Evolutionary conservation across 2,113 vertebrate genomes (phyloP), one percentile per base, ranked within the genome.

Genomic region (Plectropomus leopardus): DNA sequence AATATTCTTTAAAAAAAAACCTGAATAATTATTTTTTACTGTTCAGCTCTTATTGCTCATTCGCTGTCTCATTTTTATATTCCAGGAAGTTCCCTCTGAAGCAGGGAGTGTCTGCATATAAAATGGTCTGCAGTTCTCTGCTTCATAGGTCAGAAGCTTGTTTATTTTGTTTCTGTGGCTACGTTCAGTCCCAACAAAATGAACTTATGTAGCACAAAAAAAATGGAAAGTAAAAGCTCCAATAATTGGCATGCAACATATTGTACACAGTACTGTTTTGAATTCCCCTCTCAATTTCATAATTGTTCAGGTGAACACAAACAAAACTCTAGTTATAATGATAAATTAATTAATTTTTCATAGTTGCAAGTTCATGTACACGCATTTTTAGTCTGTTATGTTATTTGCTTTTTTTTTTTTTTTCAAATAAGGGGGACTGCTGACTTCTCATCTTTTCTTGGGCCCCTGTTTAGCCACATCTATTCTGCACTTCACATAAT

Each of bases 91-190:
- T 99, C 96, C 97, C 97, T 99, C 97, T 99, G 97, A 99, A 98
- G 97, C 98, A 99, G 98, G 97, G 98, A 97, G 97, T 98, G 97
- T 98, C 97, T 99, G 97, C 98, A 99, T 98, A 98, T 97, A 98
- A 99, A 99, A 99, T 99, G 98, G 97, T 98, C 97, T 98, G 98
- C 98, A 99, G 97, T 98, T 99, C 97, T 98, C 97, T 99, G 97
- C 97, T 99, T 98, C 97, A 97, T 98, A 99, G 97, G 97, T 99
- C 98, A 98, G 98, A 99, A 97, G 97, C 97, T 99, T 99, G 98
- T 97, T 95, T 95, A 94, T 94, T 99, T 98, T 99, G 97, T 97
- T 94, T 98, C 96, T 96, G 96, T 98, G 97, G 97, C 97, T 98
- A 98, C 96, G 96, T 95, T 96, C 97, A 99, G 97, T 98, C 98